Evolutionary conservation across 2,113 vertebrate species (phyloP).

Genomic region (Dicentrarchus labrax): DNA sequence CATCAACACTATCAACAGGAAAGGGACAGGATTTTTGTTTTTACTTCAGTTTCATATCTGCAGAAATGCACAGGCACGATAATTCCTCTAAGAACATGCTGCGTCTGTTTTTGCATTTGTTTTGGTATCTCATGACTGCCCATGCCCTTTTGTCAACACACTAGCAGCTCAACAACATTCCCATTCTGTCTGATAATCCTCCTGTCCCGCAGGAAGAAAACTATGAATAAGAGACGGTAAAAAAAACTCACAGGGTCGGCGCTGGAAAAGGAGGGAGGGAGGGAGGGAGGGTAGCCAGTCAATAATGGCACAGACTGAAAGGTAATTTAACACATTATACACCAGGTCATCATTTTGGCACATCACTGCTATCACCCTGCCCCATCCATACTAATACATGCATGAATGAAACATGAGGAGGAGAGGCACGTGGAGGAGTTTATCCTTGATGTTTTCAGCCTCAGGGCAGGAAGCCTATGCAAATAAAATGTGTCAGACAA

Average conservation of each 20-base stretch:
- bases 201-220: neutral
- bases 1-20: too few relatives aligned
- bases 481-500: conserved; percentile 9
- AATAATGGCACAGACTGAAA: conserved; percentile 14
- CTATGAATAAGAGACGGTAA: neutral
- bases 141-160: neutral
- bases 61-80: neutral
- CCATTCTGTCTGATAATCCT: neutral
- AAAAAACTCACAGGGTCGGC: neutral
- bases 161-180: neutral
- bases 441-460: neutral
- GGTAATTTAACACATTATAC: conserved; percentile 35
- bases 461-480: neutral
- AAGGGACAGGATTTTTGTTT: too few relatives aligned
- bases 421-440: neutral
- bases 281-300: neutral
- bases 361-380: conserved; percentile 4
- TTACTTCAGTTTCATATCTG: neutral
- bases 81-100: neutral
- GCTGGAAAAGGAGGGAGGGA: neutral
- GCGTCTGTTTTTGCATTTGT: neutral
- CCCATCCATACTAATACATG: conserved; percentile 5
- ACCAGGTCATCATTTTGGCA: conserved; percentile 49
- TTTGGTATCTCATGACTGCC: neutral
- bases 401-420: conserved; percentile 53